Conservation (phyloP, 2,797 vertebrate species). For the Urocyon cinereoargenteus region DNA sequence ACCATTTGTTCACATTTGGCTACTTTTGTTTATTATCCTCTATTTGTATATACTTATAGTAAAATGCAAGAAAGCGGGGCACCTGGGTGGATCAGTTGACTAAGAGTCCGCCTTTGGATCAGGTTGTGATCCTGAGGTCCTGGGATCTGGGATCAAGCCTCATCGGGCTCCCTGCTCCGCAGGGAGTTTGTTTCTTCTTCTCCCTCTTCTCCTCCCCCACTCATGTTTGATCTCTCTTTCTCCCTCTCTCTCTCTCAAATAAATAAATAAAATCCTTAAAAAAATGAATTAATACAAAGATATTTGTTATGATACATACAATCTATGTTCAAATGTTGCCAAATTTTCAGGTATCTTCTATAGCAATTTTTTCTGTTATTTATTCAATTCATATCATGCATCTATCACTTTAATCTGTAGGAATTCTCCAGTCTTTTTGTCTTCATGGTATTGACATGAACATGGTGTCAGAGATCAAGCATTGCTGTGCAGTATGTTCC, state of each 20-base stretch:
- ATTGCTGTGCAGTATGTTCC: neutral
- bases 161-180: no score
- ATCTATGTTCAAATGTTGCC: neutral
- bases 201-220: no score
- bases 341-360: neutral
- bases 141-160: no score
- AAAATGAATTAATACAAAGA: no score
- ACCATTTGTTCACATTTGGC: neutral
- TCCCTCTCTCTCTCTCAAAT: no score
- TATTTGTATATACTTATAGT: neutral
- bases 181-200: no score
- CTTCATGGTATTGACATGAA: neutral
- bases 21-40: neutral
- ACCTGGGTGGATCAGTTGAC: no score
- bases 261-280: no score
- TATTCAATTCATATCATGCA: neutral
- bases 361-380: neutral
- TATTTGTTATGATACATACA: no score
- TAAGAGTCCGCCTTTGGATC: no score
- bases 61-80: neutral
- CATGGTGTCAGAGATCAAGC: neutral
- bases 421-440: neutral
- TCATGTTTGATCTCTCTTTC: no score
- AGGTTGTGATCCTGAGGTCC: no score
- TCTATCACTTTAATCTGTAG: neutral